Base-by-base conservation (phyloP, 2,888 invertebrate species). In the Leptinotarsa juncta region DNA sequence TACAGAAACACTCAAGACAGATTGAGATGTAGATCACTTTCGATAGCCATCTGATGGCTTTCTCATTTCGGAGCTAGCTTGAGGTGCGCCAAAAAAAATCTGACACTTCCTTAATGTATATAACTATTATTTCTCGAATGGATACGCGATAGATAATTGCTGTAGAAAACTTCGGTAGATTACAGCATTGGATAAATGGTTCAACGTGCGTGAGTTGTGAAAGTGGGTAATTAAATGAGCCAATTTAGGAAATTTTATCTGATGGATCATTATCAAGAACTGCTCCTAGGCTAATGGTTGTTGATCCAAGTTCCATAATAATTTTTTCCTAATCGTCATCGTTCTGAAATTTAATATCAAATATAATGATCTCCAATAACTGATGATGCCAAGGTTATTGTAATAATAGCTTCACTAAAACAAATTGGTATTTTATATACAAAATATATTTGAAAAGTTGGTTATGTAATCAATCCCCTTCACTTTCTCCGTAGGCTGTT, bases 1-100 rank as follows among this genome's bases (percentile, higher is more conserved):
- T 78, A 77, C 78, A 78, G 77, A 76, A 77, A 78, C 78, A 79
- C 76, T 78, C 76, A 78, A 73, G 75, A 79, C 77, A 78, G 76
- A 80, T 80, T 80, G 79, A 79, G 80, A 80, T 80, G 77, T 77
- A 79, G 80, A 80, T 80, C 79, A 74, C 75, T 78, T 73, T 77
- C 75, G 76, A 75, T 75, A 73, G 74, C 72, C 15, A 18, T 68
- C 32, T 68, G 68, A 69, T 57, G 55, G 57, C 57, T 57, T 69
- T 20, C 16, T 57, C 48, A n/a, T 69, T 62, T 32, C 32, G 10
- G 62, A 42, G 42, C 42, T 26, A 14, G 18, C 23, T 12, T 42
- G 20, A 68, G 68, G 68, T 68, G 68, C n/a, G 68, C 42, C 20
- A 12, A 4, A 48, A 57, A 57, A 69, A 55, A 57, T 69, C 57